Conservation (phyloP, 2,888 invertebrate genomes). For the Biston betularia region DNA sequence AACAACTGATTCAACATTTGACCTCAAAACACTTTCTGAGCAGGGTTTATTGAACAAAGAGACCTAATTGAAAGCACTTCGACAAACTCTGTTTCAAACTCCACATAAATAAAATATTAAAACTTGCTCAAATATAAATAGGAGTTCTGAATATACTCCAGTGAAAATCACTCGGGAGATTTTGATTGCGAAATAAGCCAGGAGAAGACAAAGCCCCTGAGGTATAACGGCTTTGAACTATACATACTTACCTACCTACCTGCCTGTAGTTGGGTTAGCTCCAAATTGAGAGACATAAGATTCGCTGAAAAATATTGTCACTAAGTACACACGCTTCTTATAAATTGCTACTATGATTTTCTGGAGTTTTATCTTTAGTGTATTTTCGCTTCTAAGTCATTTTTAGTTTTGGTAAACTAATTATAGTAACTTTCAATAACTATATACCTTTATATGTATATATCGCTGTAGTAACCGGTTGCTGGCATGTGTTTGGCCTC, state of each 20-base stretch:
- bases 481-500: too few relatives aligned
- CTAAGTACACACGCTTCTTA: constrained; percentile 7
- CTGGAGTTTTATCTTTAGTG: too few relatives aligned
- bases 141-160: constrained; percentile 39
- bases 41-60: constrained; percentile 31
- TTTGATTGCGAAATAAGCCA: constrained; percentile 64
- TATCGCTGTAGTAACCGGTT: too few relatives aligned
- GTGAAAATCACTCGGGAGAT: constrained; percentile 50
- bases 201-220: constrained; percentile 56
- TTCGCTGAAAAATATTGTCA: constrained; percentile 17
- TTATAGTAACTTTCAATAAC: too few relatives aligned
- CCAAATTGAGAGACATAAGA: constrained; percentile 20
- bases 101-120: constrained; percentile 39
- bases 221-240: constrained; percentile 55
- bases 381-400: too few relatives aligned
- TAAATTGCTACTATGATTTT: not conserved
- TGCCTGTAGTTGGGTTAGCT: constrained; percentile 25
- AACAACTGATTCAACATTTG: constrained; percentile 21
- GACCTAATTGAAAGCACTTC: constrained; percentile 40
- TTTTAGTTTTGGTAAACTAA: too few relatives aligned
- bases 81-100: constrained; percentile 37
- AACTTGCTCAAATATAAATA: constrained; percentile 38
- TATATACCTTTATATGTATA: too few relatives aligned
- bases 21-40: constrained; percentile 24
- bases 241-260: constrained; percentile 44